Evolutionary conservation across 2,797 vertebrate genomes (phyloP).

Genomic region (Psittacula echo): DNA sequence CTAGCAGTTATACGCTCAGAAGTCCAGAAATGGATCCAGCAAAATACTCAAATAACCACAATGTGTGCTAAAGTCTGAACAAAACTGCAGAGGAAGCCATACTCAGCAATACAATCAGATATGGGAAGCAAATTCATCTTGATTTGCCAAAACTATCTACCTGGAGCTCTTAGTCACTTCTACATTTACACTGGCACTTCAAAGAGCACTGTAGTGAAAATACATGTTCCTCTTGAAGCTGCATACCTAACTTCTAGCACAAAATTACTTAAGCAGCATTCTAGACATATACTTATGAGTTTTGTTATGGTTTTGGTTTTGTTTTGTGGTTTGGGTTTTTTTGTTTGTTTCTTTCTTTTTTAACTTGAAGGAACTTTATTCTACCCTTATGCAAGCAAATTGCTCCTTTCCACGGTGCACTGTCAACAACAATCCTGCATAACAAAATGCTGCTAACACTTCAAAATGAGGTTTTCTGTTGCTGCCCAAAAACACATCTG

Average conservation of each 20-base stretch:
- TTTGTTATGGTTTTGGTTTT: not conserved
- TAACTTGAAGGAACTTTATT: not conserved
- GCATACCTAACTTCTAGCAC: not conserved
- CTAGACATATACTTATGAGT: not conserved
- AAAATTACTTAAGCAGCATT: not conserved
- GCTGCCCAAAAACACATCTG: not conserved
- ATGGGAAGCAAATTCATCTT: not conserved
- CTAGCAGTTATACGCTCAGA: not conserved
- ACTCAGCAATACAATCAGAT: not conserved
- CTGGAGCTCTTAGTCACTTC: not conserved
- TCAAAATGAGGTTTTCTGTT: not conserved
- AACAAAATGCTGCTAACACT: not conserved
- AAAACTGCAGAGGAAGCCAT: not conserved
- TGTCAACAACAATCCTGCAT: not conserved
- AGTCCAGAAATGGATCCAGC: not conserved
- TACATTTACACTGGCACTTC: not conserved
- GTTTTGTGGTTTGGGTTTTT: not conserved
- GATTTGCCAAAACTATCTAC: not conserved
- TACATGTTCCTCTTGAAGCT: constrained; percentile 3
- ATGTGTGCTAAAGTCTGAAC: not conserved
- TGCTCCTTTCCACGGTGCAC: not conserved
- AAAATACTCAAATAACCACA: not conserved
- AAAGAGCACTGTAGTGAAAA: constrained; percentile 27
- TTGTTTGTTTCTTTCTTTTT: not conserved
- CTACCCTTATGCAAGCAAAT: not conserved